phyloP scores from a whole-genome alignment of 2,113 vertebrate species.

The Shinisaurus crocodilurus region DNA sequence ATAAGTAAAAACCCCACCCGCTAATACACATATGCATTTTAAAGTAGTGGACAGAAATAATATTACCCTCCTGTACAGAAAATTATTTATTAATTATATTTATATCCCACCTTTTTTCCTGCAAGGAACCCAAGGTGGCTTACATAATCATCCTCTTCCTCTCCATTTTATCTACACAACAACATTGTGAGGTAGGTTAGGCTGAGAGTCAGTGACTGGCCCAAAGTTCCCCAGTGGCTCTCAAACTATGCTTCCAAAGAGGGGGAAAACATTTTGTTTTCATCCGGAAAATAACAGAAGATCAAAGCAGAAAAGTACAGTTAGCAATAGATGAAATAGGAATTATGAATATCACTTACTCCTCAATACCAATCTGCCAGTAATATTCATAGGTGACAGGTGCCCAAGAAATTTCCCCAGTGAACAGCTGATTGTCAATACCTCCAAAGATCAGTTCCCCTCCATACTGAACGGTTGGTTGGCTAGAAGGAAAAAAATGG shows the following conservation, averaged over 20 bases:
- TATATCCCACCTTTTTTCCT: too few species aligned
- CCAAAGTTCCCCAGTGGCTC: neutral
- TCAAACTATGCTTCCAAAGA: neutral
- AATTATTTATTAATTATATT: too few species aligned
- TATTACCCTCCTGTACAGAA: neutral
- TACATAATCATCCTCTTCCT: too few species aligned
- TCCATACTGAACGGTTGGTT: constrained; percentile 61
- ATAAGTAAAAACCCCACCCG: too few species aligned
- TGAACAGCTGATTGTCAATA: constrained; percentile 51
- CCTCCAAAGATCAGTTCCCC: constrained; percentile 75
- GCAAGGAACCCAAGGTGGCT: too few species aligned
- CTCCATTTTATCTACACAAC: neutral
- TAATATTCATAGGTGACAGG: constrained; percentile 69
- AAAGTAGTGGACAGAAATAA: neutral
- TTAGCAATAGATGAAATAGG: neutral
- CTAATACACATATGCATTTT: neutral
- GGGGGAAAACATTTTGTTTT: too few species aligned
- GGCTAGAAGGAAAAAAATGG: constrained; percentile 33
- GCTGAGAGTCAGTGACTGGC: too few species aligned
- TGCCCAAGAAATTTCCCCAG: constrained; percentile 64
- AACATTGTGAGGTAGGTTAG: too few species aligned
- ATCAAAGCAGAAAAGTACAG: neutral
- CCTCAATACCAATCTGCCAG: constrained; percentile 73
- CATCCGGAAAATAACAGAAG: neutral
- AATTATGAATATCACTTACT: constrained; percentile 62